phyloP scores from a whole-genome alignment of 2,797 vertebrate species.

The Clamator glandarius region DNA sequence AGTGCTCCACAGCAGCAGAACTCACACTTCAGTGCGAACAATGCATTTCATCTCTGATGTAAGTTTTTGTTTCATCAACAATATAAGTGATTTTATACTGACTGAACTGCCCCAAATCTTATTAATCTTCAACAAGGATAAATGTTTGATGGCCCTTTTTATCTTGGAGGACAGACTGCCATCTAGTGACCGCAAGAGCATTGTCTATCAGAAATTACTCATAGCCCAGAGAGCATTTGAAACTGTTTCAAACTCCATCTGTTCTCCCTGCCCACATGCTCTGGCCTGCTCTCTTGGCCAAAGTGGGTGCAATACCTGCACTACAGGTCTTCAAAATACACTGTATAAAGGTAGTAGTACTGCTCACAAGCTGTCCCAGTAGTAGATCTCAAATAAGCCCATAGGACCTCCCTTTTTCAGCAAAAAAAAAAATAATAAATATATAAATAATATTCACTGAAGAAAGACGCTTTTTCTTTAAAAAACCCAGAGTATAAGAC shows the following conservation, averaged over 20 bases:
- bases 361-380: background rate
- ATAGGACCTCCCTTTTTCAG: background rate
- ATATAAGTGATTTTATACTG: background rate
- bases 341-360: background rate
- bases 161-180: conserved; percentile 84
- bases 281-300: fast-evolving
- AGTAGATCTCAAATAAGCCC: background rate
- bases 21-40: background rate
- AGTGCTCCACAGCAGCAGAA: background rate
- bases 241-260: fast-evolving
- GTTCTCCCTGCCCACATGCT: background rate
- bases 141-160: fast-evolving
- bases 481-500: background rate
- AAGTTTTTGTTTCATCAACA: conserved; percentile 20
- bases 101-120: background rate
- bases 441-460: background rate
- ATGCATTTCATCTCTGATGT: background rate
- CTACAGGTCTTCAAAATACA: background rate
- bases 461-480: background rate
- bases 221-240: fast-evolving
- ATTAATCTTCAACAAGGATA: background rate
- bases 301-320: fast-evolving
- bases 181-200: conserved; percentile 82
- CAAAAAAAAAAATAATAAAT: too few relatives aligned
- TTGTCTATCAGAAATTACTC: background rate